phyloP scores from a whole-genome alignment of 2,888 invertebrate genomes.

The Pomacea canaliculata region DNA sequence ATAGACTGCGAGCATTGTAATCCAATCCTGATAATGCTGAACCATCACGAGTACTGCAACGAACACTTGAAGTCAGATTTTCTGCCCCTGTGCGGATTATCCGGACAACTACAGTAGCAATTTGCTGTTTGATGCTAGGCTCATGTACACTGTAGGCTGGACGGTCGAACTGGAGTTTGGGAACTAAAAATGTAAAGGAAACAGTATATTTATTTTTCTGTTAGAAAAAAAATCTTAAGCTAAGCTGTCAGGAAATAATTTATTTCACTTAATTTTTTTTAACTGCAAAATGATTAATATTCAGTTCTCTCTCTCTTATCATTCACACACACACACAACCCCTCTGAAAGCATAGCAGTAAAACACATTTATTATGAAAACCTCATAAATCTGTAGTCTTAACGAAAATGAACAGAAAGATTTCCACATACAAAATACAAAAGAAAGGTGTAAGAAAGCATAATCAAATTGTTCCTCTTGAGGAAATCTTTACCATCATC shows the following conservation, averaged over 20 bases:
- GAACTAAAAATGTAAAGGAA: slow-evolving; percentile 44
- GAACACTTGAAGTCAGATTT: slow-evolving; percentile 53
- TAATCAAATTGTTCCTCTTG: too few relatives aligned
- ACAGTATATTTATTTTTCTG: background rate
- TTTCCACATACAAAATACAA: too few relatives aligned
- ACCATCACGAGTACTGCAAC: slow-evolving; percentile 68
- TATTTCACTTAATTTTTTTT: background rate
- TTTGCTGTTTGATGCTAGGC: slow-evolving; percentile 53
- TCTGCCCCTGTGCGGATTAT: slow-evolving; percentile 64
- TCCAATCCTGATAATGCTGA: slow-evolving; percentile 68
- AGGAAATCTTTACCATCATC: slow-evolving; percentile 62
- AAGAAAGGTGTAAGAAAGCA: too few relatives aligned
- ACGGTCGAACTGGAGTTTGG: slow-evolving; percentile 59
- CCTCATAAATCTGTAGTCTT: too few relatives aligned
- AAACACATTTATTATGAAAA: too few relatives aligned
- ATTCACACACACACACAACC: too few relatives aligned
- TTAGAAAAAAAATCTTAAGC: background rate
- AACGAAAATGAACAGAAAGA: too few relatives aligned
- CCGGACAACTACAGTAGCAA: slow-evolving; percentile 50
- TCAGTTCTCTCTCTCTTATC: too few relatives aligned
- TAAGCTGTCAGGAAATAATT: background rate
- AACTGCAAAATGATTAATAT: too few relatives aligned
- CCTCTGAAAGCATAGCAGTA: too few relatives aligned
- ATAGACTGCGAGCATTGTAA: slow-evolving; percentile 64
- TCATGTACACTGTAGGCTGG: slow-evolving; percentile 63